Conservation (phyloP, 2,888 invertebrate genomes). For the Rhingia campestris region DNA sequence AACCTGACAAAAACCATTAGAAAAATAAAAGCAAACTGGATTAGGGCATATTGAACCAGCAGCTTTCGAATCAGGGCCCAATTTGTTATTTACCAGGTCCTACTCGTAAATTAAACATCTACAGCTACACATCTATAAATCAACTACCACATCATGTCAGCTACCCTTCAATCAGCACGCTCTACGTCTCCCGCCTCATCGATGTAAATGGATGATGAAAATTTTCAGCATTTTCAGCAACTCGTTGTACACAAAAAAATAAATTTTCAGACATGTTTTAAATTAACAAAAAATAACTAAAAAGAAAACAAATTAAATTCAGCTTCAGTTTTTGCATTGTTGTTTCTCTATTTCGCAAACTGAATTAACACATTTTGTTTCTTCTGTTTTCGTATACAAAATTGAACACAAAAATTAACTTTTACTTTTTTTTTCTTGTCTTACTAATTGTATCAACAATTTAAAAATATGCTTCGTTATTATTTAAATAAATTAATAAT, state of each 20-base stretch:
- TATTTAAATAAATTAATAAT: constrained; percentile 68
- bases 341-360: constrained; percentile 7
- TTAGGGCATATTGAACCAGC: too few relatives aligned
- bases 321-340: constrained; percentile 8
- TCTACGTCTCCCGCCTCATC: neutral
- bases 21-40: too few relatives aligned
- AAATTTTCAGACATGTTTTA: neutral
- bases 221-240: neutral
- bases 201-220: too few relatives aligned
- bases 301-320: constrained; percentile 30
- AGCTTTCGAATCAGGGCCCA: too few relatives aligned
- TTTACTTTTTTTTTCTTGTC: neutral
- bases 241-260: neutral
- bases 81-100: too few relatives aligned
- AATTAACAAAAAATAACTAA: neutral
- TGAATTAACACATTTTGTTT: constrained; percentile 12
- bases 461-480: constrained; percentile 48
- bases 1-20: too few relatives aligned
- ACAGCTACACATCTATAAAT: too few relatives aligned
- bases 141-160: too few relatives aligned
- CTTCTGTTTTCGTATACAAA: constrained; percentile 20
- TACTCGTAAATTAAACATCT: too few relatives aligned
- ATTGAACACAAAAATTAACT: constrained; percentile 20
- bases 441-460: constrained; percentile 40
- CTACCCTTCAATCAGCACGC: too few relatives aligned